Percentiles rank a stretch among this genome's conserved stretches.
Conservation (phyloP, 2,113 vertebrate species). For the Misgurnus mizolepis region DNA sequence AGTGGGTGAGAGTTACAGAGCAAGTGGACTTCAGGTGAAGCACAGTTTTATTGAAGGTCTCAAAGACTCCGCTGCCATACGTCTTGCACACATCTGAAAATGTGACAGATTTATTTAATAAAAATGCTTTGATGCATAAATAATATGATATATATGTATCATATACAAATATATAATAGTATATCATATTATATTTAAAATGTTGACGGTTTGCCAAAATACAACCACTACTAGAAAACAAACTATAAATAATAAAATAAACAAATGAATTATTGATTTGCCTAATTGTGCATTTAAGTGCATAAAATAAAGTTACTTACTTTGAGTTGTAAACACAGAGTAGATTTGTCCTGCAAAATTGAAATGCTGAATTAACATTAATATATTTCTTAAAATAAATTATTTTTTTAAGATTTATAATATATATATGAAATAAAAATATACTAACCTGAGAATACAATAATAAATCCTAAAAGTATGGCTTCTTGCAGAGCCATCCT, state of each 20-base stretch:
- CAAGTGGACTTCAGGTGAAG: constrained; percentile 67
- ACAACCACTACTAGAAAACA: no score
- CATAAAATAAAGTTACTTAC: constrained; percentile 33
- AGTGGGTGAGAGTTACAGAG: constrained; percentile 61
- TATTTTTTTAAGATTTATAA: background rate
- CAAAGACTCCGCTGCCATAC: constrained; percentile 67
- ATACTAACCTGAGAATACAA: constrained; percentile 41
- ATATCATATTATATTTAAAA: no score
- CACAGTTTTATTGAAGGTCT: constrained; percentile 56
- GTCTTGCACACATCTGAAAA: constrained; percentile 68
- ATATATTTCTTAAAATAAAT: background rate
- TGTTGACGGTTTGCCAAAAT: no score
- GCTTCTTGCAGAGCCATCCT: constrained; percentile 26
- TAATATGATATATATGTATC: no score
- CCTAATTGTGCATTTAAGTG: no score
- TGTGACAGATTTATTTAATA: background rate
- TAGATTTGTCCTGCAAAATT: constrained; percentile 15
- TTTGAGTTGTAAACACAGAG: constrained; percentile 12
- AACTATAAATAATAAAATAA: no score
- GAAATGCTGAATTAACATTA: no score
- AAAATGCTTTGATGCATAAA: no score
- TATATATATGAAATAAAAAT: background rate
- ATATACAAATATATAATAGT: no score
- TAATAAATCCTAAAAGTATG: constrained; percentile 13
- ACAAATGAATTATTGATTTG: no score